Evolutionary conservation across 2,888 invertebrate genomes (phyloP), one percentile per base, ranked within the genome.

Genomic region (Drosophila nigritarsus): DNA sequence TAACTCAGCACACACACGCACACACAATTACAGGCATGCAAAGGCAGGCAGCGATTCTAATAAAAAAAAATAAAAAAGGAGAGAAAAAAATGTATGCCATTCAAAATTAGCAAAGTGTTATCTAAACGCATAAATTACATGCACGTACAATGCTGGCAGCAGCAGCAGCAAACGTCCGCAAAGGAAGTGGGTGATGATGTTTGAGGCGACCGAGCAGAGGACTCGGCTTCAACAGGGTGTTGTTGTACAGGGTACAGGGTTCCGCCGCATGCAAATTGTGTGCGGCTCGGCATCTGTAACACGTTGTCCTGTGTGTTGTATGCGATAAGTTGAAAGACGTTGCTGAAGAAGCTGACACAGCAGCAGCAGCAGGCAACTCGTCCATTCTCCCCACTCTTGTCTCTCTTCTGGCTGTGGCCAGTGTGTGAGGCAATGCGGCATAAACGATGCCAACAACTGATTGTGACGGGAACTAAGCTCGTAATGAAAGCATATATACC

Each of bases 401-500:
- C n/a, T 51, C 58, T 51, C 29, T 55, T 48, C 64, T 53, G 65
- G 49, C 63, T 36, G 32, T 20, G 69, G 32, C 53, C 36, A 32
- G 71, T 80, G 75, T 80, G 79, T 81, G 74, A 59, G 75, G 83
- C 88, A 90, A 87, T 89, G 91, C 90, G 88, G 89, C 84, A 90
- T 80, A 80, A 86, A 84, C 81, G 87, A 91, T 91, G 90, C 90
- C 91, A 91, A 91, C 91, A 91, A 91, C 91, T 90, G 91, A 91
- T 91, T 91, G 91, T 90, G 91, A 91, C 90, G 90, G 89, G 89
- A 90, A 91, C 90, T 91, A 90, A 91, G 91, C 91, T 78, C 82
- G 89, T 90, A 90, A 90, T 90, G 90, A 90, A 91, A 91, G 89
- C 91, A 84, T 85, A 85, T 80, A 78, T 75, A 88, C 81, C 69